These are phyloP conservation scores for Drosophila hydei DNA, from an alignment of 1,140 invertebrate species.

Conservation along the genomic window DNA sequence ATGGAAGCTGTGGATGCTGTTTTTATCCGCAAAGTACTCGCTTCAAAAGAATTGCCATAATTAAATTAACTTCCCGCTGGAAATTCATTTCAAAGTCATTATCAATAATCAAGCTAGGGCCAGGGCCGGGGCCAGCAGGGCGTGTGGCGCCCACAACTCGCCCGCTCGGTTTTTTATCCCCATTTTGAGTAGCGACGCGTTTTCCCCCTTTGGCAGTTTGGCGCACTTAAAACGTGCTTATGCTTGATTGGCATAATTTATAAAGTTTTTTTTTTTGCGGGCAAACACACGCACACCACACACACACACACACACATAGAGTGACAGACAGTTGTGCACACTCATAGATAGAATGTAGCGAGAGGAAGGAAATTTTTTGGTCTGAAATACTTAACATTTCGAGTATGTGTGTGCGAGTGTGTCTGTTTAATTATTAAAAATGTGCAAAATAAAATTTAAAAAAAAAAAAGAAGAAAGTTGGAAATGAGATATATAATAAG, in stretches of 20 bases:
- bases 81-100: constrained; percentile 79
- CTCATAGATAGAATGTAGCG: constrained; percentile 34
- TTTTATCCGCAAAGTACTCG: constrained; percentile 9
- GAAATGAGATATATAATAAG: constrained; percentile 19
- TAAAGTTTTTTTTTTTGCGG: constrained; percentile 60
- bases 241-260: constrained; percentile 81
- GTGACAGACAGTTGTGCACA: constrained; percentile 28
- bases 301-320: constrained; percentile 13
- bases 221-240: constrained; percentile 80
- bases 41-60: constrained; percentile 70
- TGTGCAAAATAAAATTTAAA: constrained; percentile 71
- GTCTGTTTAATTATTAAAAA: constrained; percentile 69
- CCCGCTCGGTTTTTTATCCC: constrained; percentile 28
- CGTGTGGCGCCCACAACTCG: constrained; percentile 13
- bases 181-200: constrained; percentile 11
- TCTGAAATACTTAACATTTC: constrained; percentile 37
- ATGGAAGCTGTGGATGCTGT: background rate
- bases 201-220: constrained; percentile 58
- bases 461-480: background rate
- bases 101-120: constrained; percentile 70
- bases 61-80: constrained; percentile 75
- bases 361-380: constrained; percentile 24
- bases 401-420: constrained; percentile 8
- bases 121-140: background rate
- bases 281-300: constrained; percentile 11